Evolutionary conservation across 2,888 invertebrate species (phyloP), one percentile per base, ranked within the genome.

Genomic region (Cephus pulcher): DNA sequence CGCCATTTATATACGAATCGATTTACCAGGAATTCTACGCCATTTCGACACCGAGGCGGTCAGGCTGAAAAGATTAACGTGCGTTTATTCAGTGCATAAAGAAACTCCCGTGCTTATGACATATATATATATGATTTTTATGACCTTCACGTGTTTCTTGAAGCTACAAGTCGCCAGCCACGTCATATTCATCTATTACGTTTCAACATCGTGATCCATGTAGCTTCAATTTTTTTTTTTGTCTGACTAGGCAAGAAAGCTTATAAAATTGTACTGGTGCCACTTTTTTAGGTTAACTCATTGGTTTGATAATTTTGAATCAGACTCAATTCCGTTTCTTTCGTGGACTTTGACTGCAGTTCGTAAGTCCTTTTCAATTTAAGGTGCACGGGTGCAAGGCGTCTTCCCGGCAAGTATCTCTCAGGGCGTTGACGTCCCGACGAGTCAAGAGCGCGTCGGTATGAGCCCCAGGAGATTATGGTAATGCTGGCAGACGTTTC

Each of bases 401-500:
- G 56, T 56, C 56, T 23, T 56, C 56, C 23, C 56, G 23, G 9
- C 74, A 75, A 80, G 80, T 80, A 76, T 82, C 83, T 69, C 76
- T 69, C 76, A 82, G 83, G 83, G 80, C 84, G 82, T 84, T 82
- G 82, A 84, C 82, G 82, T 80, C 76, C 74, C 73, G 71, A 74
- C 74, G 78, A 75, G 74, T 23, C 37, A 70, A 74, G 76, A 75
- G 32, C 71, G 32, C 71, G 71, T 34, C 35, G 34, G 69, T 15
- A 75, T 79, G 80, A 76, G 81, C 82, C 85, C 84, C 84, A 80
- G 84, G 86, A 89, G 88, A 89, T 89, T 89, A 89, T 89, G 89
- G 87, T 89, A 89, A 89, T 88, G 84, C 84, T 82, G 82, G 86
- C 88, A 85, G 88, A 88, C 89, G 87, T 89, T 89, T 90, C 85